Base-by-base conservation (phyloP, 1,140 invertebrate species). In the Whitmania pigra region DNA sequence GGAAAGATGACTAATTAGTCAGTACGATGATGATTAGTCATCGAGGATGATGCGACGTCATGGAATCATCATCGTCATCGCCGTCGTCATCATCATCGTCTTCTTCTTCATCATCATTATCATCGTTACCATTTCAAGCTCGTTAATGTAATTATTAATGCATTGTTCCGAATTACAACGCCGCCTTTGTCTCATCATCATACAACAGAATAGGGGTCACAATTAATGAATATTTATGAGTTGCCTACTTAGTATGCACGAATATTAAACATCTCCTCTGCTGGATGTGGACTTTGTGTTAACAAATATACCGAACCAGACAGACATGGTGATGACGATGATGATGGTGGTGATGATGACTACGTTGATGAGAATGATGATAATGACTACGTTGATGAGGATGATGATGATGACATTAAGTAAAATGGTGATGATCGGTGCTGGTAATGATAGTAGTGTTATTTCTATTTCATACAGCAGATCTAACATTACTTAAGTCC, bases 261-360 rank as follows among this genome's bases (percentile, higher is more conserved):
- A 63, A 63, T 63, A 63, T 31, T 63, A 31, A 22, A 25, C 22
- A 63, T 13, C 11, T 4, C 57, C 9, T 60, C 57, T 25, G 15
- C 57, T 22, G 29, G 57, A 25, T 13, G 57, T 20, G 29, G 57
- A 63, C 20, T 63, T 13, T 13, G 57, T 22, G 57, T 22, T 22
- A 25, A 63, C 57, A 22, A 63, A 22, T 63, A 7, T 49, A 49
- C 15, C 43, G 15, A 49, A 49, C 7, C 11, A 25, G 15, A 17
- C 29, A 11, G 29, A 25, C 20, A 57, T 9, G 54, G 3, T 63
- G 20, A 63, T 17, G 3, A 31, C 11, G 57, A 31, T 25, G 29
- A 63, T 63, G 57, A 63, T 63, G 57, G 22, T n/a, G 57, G 22
- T 63, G 3, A 63, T 18, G 57, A 63, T 63, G 57, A 31, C 22